Percentiles rank a stretch among this genome's conserved stretches.
phyloP scores from a whole-genome alignment of 1,140 invertebrate species.

The Heliconius hewitsoni region DNA sequence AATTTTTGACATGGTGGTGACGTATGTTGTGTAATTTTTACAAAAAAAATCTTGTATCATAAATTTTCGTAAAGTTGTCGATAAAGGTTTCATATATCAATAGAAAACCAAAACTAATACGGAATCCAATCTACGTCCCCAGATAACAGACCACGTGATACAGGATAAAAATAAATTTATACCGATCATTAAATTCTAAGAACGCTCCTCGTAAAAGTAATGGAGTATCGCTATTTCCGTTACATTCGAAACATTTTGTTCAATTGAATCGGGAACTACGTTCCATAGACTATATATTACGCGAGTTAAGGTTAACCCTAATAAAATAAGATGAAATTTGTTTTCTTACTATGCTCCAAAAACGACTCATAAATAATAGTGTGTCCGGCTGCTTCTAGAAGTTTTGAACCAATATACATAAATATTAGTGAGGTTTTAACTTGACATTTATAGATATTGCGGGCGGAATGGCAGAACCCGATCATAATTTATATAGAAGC shows the following conservation, averaged over 20 bases:
- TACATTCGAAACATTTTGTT: conserved; percentile 24
- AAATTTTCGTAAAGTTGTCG: no score
- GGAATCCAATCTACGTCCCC: not conserved
- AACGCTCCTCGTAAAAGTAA: conserved; percentile 26
- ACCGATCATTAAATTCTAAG: conserved; percentile 12
- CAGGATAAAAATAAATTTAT: conserved; percentile 16
- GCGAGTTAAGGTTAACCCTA: not conserved
- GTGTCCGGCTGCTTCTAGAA: not conserved
- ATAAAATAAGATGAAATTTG: conserved; percentile 17
- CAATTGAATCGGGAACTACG: conserved; percentile 24
- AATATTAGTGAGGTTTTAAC: not conserved
- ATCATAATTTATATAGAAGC: not conserved
- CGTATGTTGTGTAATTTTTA: no score
- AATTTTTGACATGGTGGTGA: no score
- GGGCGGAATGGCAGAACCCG: not conserved
- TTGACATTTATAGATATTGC: not conserved
- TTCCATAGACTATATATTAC: conserved; percentile 10
- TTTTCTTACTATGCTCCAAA: not conserved
- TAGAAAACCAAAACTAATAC: not conserved
- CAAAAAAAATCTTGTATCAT: no score
- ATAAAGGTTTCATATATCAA: no score
- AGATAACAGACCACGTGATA: not conserved
- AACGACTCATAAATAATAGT: conserved; percentile 3
- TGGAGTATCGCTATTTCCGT: conserved; percentile 19
- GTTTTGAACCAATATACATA: not conserved